Percentiles rank a stretch among this genome's conserved stretches.
Conservation (phyloP, 2,888 invertebrate species). For the Pasiphila rectangulata region DNA sequence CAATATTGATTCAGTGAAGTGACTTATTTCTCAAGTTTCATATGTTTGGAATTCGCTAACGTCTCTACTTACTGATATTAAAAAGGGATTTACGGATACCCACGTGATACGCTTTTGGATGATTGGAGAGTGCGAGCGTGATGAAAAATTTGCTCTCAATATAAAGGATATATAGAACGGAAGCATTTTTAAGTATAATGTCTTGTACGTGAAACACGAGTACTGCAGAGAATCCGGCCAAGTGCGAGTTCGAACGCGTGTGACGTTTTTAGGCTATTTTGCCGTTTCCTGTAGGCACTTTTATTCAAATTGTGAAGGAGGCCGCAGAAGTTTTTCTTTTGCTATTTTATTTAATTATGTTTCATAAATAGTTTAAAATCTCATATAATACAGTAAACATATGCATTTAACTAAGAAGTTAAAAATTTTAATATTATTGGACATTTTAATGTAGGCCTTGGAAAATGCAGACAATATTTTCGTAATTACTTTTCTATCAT, state of each 20-base stretch:
- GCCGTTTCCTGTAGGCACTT: too few relatives aligned
- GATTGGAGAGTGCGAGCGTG: background rate
- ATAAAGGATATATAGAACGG: background rate
- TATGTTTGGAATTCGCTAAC: conserved; percentile 37
- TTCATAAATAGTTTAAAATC: too few relatives aligned
- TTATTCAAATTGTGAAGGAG: too few relatives aligned
- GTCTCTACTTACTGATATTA: conserved; percentile 36
- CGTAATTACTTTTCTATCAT: background rate
- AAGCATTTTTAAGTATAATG: background rate
- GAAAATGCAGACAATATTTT: too few relatives aligned
- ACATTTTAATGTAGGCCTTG: too few relatives aligned
- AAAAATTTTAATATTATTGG: too few relatives aligned
- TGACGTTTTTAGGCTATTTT: too few relatives aligned
- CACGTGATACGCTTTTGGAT: conserved; percentile 5
- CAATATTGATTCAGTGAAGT: conserved; percentile 40
- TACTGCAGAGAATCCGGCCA: background rate
- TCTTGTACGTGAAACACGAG: background rate
- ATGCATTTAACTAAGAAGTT: too few relatives aligned
- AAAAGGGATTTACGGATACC: conserved; percentile 23
- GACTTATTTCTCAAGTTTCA: conserved; percentile 38
- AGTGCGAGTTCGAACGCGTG: background rate
- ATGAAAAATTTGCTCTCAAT: background rate
- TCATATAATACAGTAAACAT: too few relatives aligned
- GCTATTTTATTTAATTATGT: too few relatives aligned
- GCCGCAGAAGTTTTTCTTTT: too few relatives aligned